Evolutionary conservation across 2,113 vertebrate genomes (phyloP).

Genomic region (Salvelinus sp.): DNA sequence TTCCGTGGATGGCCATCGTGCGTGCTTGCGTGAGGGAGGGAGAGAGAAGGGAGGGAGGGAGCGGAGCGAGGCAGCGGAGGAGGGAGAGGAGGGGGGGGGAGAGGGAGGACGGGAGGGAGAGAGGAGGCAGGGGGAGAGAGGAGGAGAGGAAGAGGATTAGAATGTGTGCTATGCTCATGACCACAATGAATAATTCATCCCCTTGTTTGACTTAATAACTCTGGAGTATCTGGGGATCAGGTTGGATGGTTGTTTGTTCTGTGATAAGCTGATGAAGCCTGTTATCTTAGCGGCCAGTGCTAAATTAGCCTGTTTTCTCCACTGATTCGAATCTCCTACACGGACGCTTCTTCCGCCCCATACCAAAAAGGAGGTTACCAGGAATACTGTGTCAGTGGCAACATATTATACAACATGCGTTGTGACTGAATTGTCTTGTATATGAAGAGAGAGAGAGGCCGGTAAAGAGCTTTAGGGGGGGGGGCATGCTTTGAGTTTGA

Average conservation of each 20-base stretch:
- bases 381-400: background rate
- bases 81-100: background rate
- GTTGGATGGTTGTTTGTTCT: conserved; percentile 47
- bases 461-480: background rate
- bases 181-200: conserved; percentile 54
- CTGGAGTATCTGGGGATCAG: conserved; percentile 42
- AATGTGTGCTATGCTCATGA: conserved; percentile 32
- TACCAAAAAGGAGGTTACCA: conserved; percentile 5
- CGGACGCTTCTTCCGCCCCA: conserved; percentile 3
- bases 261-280: conserved; percentile 46
- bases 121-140: conserved; percentile 9
- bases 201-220: conserved; percentile 58
- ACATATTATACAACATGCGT: background rate
- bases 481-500: background rate
- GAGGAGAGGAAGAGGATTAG: conserved; percentile 10
- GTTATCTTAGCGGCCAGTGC: conserved; percentile 38
- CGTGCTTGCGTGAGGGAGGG: conserved; percentile 13
- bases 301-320: conserved; percentile 28
- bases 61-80: too few species aligned
- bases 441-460: background rate
- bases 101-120: conserved; percentile 11
- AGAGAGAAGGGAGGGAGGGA: conserved; percentile 22
- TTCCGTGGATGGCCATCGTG: conserved; percentile 10
- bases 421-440: background rate
- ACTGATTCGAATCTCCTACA: conserved; percentile 27